phyloP scores from a whole-genome alignment of 2,797 vertebrate species.

The Astyanax mexicanus region DNA sequence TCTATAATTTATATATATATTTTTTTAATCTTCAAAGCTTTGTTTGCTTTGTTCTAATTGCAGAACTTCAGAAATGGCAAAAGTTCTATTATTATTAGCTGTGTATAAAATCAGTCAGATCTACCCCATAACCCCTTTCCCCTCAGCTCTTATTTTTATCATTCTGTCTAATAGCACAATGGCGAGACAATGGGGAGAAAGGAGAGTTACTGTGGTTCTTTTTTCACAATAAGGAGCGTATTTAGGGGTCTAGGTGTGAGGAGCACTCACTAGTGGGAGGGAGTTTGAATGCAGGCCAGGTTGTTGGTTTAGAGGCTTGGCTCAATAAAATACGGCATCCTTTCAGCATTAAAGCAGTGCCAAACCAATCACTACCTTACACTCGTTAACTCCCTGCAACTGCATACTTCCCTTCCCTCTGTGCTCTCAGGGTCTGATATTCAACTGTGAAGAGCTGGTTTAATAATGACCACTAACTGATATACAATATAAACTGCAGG shows the following conservation, averaged over 20 bases:
- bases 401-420: constrained; percentile 8
- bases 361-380: constrained; percentile 17
- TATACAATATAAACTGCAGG: background rate
- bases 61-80: background rate
- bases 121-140: background rate
- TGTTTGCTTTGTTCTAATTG: background rate
- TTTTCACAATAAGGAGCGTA: background rate
- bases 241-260: background rate
- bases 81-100: background rate
- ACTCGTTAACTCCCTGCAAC: background rate
- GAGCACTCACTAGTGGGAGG: background rate
- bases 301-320: constrained; percentile 16
- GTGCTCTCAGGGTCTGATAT: constrained; percentile 2
- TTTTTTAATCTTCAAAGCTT: background rate
- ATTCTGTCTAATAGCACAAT: background rate
- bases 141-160: background rate
- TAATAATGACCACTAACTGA: background rate
- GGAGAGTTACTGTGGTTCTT: background rate
- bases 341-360: constrained; percentile 9
- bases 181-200: background rate
- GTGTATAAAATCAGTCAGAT: background rate
- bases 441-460: background rate
- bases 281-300: constrained; percentile 20
- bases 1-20: too few species aligned
- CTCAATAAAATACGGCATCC: constrained; percentile 32